A percentile compares a stretch with the other conserved stretches of the same genome.
Conservation (phyloP, 2,888 invertebrate species). For the Campaea margaritaria region DNA sequence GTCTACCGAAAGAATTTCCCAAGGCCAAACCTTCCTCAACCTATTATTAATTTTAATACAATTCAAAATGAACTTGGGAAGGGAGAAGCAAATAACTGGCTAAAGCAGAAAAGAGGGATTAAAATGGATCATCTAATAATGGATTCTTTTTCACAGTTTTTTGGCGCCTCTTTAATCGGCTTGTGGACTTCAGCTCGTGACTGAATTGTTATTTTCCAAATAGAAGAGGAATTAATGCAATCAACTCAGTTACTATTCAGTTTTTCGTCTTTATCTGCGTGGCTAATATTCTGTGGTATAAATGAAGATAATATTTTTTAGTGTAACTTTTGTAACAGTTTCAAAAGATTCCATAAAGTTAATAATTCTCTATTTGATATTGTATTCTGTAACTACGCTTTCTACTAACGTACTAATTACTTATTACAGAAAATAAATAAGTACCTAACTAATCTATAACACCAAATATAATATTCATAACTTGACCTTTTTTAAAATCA, state of each 20-base stretch:
- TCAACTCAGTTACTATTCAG: neutral
- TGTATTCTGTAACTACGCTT: too few species aligned
- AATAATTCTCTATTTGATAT: too few species aligned
- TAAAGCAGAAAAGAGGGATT: slow-evolving; percentile 28
- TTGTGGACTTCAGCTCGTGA: slow-evolving; percentile 13
- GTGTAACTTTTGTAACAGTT: too few species aligned
- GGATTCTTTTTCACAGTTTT: slow-evolving; percentile 28
- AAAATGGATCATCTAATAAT: slow-evolving; percentile 35
- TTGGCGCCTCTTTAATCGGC: slow-evolving; percentile 22
- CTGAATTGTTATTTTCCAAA: slow-evolving; percentile 1
- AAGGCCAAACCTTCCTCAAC: neutral
- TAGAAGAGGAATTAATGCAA: slow-evolving; percentile 1
- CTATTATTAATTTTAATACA: slow-evolving; percentile 12
- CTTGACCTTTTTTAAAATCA: too few species aligned
- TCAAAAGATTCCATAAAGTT: too few species aligned
- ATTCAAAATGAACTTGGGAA: slow-evolving; percentile 24
- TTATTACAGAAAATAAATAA: too few species aligned
- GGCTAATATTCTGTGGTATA: too few species aligned
- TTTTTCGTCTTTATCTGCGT: neutral
- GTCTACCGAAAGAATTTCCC: neutral
- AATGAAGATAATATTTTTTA: too few species aligned
- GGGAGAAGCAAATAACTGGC: slow-evolving; percentile 19
- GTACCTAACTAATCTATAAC: too few species aligned
- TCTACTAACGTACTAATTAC: too few species aligned
- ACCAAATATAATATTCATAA: too few species aligned